Base-by-base conservation (phyloP, 2,888 invertebrate genomes). In the Meganola albula region DNA sequence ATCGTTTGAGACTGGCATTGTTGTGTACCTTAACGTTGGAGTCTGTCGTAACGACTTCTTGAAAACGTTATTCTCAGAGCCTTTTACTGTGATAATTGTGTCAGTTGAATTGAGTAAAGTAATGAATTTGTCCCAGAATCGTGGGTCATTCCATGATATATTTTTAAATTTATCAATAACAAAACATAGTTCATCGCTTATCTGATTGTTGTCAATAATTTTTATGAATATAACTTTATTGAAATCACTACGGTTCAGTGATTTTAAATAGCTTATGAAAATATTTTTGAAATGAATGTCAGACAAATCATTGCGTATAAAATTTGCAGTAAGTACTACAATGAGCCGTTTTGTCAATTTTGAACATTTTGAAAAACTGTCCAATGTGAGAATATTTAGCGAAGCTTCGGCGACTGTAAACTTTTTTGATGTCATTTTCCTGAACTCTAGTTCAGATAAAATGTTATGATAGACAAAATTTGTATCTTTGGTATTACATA, bases 61-160 rank as follows among this genome's bases (percentile, higher is more conserved):
- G 65, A 89, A 88, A 50, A 80, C 77, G 53, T 86, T 78, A 50
- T 76, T 80, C 39, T 85, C 74, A 33, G 78, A 66, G 44, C 74
- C 66, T 66, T 77, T 77, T 34, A 85, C 70, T 10, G 85, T 88
- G 40, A 88, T 87, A 64, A 85, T 83, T 42, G 84, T 85, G 53
- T 85, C 85, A 14, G 84, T 85, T 3, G 92, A 91, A 70, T 94
- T 93, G 24, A 93, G 92, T 85, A 94, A 89, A 37, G 92, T 89
- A 65, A 92, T 88, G 43, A 96, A 87, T 71, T 93, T 93, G 58
- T 94, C 93, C 95, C 95, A 96, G 78, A 96, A 96, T 45, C 93
- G 88, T 30, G 91, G 90, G 63, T 95, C 94, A 46, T 90, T 91
- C 90, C 92, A 93, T 37, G 91, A 88, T 52, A 91, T 88, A 58